Conservation (phyloP, 2,888 invertebrate species). For the Lottia scabra region DNA sequence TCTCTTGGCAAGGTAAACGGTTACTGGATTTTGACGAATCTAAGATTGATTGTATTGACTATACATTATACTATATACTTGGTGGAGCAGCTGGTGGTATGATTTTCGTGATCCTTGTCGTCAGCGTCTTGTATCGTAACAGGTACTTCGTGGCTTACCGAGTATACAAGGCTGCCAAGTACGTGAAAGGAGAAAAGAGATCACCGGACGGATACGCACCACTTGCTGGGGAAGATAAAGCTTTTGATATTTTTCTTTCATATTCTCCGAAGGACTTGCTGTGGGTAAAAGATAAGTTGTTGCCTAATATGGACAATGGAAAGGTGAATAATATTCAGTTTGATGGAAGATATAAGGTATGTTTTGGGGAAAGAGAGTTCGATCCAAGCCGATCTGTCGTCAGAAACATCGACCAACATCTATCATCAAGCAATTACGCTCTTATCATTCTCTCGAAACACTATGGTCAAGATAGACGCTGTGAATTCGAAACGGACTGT, state of each 20-base stretch:
- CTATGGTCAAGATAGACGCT: conserved; percentile 31
- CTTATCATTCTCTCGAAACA: conserved; percentile 39
- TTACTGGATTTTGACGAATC: conserved; percentile 40
- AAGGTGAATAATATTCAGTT: conserved; percentile 24
- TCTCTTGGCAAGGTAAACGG: conserved; percentile 38
- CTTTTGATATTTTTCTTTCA: conserved; percentile 40
- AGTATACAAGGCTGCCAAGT: conserved; percentile 10
- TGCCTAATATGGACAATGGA: conserved; percentile 41
- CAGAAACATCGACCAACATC: conserved; percentile 35
- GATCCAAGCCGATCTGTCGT: conserved; percentile 23
- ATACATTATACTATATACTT: conserved; percentile 35
- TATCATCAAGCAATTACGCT: conserved; percentile 33
- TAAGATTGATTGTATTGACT: conserved; percentile 43
- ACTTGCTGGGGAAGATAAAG: conserved; percentile 23
- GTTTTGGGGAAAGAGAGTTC: conserved; percentile 36
- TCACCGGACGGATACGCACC: conserved; percentile 14
- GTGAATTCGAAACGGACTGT: conserved; percentile 36
- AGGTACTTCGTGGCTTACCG: conserved; percentile 26
- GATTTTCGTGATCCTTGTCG: conserved; percentile 23
- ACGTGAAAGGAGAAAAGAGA: not conserved
- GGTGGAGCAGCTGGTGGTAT: conserved; percentile 23
- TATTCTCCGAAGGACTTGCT: conserved; percentile 37
- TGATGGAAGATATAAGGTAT: conserved; percentile 39
- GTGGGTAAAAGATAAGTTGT: conserved; percentile 41
- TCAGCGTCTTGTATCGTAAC: conserved; percentile 15